Conservation (phyloP, 1,140 invertebrate species). For the Trichoplusia ni region DNA sequence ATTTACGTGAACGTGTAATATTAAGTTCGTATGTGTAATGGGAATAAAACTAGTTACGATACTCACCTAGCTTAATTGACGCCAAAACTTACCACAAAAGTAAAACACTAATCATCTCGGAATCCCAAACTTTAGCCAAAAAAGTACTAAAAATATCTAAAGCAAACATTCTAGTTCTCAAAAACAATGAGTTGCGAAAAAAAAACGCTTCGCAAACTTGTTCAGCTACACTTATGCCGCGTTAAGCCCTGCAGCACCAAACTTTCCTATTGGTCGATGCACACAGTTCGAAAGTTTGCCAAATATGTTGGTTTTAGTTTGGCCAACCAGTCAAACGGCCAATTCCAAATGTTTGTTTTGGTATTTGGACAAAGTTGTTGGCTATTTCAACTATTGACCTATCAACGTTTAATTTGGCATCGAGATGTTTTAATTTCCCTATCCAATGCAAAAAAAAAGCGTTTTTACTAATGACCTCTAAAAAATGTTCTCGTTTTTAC, state of each 20-base stretch:
- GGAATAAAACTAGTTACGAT: too few species aligned
- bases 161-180: background rate
- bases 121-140: background rate
- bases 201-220: background rate
- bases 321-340: background rate
- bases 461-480: too few species aligned
- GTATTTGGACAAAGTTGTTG: background rate
- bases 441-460: too few species aligned
- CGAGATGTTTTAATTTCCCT: too few species aligned
- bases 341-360: background rate
- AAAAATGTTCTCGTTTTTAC: too few species aligned
- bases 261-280: background rate
- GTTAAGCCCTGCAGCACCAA: conserved; percentile 4
- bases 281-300: background rate
- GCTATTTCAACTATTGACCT: background rate
- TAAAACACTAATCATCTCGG: background rate
- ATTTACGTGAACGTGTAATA: too few species aligned
- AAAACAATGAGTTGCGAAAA: background rate
- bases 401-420: too few species aligned
- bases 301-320: conserved; percentile 12
- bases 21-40: too few species aligned
- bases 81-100: too few species aligned
- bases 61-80: too few species aligned
- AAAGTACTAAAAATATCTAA: background rate
- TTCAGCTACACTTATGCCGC: background rate